A percentile compares a stretch with the other conserved stretches of the same genome.
Conservation (phyloP, 2,888 invertebrate genomes). For the Thalpophila matura region DNA sequence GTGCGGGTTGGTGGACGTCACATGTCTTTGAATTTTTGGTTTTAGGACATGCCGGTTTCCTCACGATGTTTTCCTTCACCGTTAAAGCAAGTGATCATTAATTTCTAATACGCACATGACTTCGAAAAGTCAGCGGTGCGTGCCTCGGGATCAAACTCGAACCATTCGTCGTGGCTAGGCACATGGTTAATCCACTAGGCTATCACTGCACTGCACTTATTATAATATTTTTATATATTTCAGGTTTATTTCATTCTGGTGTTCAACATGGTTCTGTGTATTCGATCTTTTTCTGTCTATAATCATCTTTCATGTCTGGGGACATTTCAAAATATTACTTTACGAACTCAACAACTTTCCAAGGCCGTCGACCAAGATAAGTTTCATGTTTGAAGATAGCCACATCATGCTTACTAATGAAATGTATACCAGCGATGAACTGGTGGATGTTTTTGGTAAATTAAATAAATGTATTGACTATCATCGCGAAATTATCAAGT, state of each 20-base stretch:
- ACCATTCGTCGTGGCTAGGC: no score
- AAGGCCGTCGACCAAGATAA: slow-evolving; percentile 22
- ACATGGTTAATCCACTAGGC: no score
- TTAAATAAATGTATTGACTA: slow-evolving; percentile 46
- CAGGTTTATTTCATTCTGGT: slow-evolving; percentile 35
- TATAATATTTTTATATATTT: no score
- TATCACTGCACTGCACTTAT: no score
- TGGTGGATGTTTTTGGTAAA: slow-evolving; percentile 9
- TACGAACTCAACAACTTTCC: slow-evolving; percentile 53
- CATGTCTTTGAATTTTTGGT: no score
- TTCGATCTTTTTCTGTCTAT: slow-evolving; percentile 55
- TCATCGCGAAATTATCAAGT: slow-evolving; percentile 52
- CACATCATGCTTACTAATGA: not conserved
- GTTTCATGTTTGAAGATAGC: not conserved
- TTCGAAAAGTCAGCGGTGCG: no score
- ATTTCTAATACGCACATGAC: no score
- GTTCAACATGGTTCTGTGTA: slow-evolving; percentile 40
- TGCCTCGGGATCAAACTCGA: no score
- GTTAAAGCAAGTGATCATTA: no score
- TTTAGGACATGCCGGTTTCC: no score
- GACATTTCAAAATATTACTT: slow-evolving; percentile 62
- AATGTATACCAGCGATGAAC: slow-evolving; percentile 45
- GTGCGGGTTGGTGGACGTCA: no score
- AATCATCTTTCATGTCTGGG: slow-evolving; percentile 61
- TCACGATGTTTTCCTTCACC: no score